Conservation (phyloP, 2,113 vertebrate genomes). For the Ptilorrhoa leucosticta region DNA sequence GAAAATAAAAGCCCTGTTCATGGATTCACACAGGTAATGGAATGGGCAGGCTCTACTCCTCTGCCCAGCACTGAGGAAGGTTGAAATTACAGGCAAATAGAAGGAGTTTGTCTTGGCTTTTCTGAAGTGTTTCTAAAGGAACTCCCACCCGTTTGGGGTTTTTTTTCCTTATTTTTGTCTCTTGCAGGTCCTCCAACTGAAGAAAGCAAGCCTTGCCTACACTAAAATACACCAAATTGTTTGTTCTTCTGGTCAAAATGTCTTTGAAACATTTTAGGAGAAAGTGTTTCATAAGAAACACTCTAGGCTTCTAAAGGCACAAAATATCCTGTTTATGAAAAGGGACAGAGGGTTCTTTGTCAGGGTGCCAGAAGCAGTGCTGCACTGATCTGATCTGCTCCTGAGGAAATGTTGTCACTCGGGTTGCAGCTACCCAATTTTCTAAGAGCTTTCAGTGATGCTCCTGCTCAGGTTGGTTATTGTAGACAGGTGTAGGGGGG, state of each 20-base stretch:
- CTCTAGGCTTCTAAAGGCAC: neutral
- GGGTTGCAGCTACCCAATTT: neutral
- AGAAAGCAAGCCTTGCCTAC: neutral
- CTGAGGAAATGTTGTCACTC: neutral
- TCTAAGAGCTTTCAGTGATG: neutral
- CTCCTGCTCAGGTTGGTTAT: neutral
- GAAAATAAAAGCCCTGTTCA: neutral
- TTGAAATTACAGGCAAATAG: neutral
- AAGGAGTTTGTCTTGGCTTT: neutral
- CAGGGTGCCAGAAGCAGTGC: neutral
- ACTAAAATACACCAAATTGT: neutral
- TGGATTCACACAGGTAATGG: neutral
- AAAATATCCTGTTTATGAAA: neutral
- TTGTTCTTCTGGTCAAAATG: constrained; percentile 28
- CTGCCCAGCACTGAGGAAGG: neutral
- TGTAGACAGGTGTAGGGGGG: neutral
- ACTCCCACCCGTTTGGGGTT: neutral
- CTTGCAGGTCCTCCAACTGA: neutral
- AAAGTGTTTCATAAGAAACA: neutral
- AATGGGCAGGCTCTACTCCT: neutral
- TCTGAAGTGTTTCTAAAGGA: neutral
- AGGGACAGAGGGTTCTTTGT: neutral
- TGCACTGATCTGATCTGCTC: neutral
- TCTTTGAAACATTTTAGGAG: neutral
- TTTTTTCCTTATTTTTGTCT: neutral